Evolutionary conservation across 2,113 vertebrate species (phyloP).

Genomic region (Apodemus speciosus): DNA sequence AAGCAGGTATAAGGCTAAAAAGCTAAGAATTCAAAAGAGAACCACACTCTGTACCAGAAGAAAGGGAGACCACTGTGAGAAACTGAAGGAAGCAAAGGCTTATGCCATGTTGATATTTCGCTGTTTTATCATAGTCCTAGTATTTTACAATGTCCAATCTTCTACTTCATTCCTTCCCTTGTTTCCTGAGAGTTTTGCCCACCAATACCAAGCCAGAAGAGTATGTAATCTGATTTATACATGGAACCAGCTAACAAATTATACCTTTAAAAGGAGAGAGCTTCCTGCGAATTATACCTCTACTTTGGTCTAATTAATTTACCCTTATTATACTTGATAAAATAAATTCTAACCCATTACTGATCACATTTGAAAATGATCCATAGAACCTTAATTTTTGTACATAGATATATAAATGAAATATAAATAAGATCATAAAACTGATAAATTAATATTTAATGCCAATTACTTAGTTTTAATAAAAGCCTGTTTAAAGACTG

Average conservation of each 20-base stretch:
- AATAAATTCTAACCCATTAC: not conserved
- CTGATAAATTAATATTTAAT: not conserved
- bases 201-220: not conserved
- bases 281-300: not conserved
- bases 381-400: not conserved
- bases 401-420: constrained; percentile 1
- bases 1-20: not conserved
- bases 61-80: not conserved
- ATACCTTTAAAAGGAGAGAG: not conserved
- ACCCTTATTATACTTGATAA: not conserved
- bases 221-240: not conserved
- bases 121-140: not conserved
- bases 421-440: constrained; percentile 4
- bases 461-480: constrained; percentile 11
- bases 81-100: not conserved
- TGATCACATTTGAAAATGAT: not conserved
- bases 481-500: not conserved
- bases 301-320: constrained; percentile 28
- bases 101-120: not conserved
- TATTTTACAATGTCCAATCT: not conserved
- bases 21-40: constrained; percentile 24
- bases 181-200: not conserved
- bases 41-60: not conserved
- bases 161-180: not conserved
- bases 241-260: constrained; percentile 35